Base-by-base conservation (phyloP, 2,888 invertebrate species). In the Deroplatys truncata region DNA sequence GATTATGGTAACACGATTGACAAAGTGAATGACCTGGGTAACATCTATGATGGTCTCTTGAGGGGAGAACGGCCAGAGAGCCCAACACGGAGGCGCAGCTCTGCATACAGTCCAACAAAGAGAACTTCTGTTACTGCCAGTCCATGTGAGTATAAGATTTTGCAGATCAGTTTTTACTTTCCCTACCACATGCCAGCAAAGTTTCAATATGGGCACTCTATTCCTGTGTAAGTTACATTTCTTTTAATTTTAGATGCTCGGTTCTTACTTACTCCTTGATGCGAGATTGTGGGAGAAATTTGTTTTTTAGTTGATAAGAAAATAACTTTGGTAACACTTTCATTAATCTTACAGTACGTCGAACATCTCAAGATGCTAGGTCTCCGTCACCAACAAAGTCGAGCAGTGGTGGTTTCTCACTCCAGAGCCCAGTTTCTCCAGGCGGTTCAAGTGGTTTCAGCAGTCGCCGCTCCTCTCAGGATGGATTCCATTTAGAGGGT, bases 401-500 rank as follows among this genome's bases (percentile, higher is more conserved):
- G 91, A 93, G 95, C 93, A 87, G 84, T 84, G 84, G 89, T 25
- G 94, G 91, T 28, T 91, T 92, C 91, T 91, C 92, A 85, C 91
- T 93, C 91, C 94, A 94, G 93, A 97, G 97, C 92, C 98, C 97
- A 90, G 95, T 98, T 92, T 97, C 97, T 88, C 97, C 97, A 92
- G 97, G 96, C 92, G 97, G 98, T 90, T 98, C 98, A 92, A 98
- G 98, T 93, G 98, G 98, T 91, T 98, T 98, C 94, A 98, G 98
- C 90, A 98, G 98, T 91, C 96, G 98, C 88, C 96, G 98, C 91
- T 98, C 98, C 92, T 98, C 98, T 92, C 98, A 98, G 93, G 98
- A 98, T 92, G 97, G 97, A 91, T 98, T 98, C 95, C 97, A 98
- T 93, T 94, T 97, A 89, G 97, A 97, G 94, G 95, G 95, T 95